Evolutionary conservation across 2,888 invertebrate species (phyloP).

Genomic region (Cheilosia urbana): DNA sequence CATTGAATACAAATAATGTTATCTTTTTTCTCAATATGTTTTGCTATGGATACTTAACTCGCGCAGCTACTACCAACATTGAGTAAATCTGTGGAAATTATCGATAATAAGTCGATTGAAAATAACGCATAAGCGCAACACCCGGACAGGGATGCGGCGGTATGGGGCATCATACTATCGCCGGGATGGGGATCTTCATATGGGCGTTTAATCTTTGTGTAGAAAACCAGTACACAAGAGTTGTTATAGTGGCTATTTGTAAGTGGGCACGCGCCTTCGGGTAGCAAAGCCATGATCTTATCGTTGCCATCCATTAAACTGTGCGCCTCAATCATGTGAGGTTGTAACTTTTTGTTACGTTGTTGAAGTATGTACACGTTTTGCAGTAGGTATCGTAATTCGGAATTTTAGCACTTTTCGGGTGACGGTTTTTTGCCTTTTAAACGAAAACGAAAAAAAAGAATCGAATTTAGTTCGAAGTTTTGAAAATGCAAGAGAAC

Average conservation of each 20-base stretch:
- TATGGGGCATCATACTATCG: constrained; percentile 9
- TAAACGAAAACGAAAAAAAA: too few relatives aligned
- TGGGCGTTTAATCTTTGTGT: constrained; percentile 66
- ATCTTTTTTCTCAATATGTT: too few relatives aligned
- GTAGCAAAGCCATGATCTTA: constrained; percentile 78
- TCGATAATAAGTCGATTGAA: constrained; percentile 74
- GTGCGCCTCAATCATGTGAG: constrained; percentile 54
- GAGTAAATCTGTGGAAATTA: constrained; percentile 72
- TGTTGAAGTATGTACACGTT: constrained; percentile 1
- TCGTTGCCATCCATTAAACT: constrained; percentile 65
- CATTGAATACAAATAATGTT: too few relatives aligned
- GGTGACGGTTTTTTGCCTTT: too few relatives aligned
- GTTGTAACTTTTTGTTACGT: constrained; percentile 37
- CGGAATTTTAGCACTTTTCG: too few relatives aligned
- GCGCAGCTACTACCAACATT: constrained; percentile 64
- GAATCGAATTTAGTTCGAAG: too few relatives aligned
- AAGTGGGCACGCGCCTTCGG: constrained; percentile 79
- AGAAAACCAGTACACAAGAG: constrained; percentile 58
- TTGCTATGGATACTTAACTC: too few relatives aligned
- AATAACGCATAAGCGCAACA: constrained; percentile 62
- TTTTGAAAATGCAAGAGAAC: too few relatives aligned
- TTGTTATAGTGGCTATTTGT: constrained; percentile 55
- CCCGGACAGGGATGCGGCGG: constrained; percentile 23
- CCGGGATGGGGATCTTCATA: constrained; percentile 49
- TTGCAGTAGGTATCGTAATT: too few relatives aligned